Evolutionary conservation across 1,140 invertebrate genomes (phyloP).

Genomic region (Penaeus indicus): DNA sequence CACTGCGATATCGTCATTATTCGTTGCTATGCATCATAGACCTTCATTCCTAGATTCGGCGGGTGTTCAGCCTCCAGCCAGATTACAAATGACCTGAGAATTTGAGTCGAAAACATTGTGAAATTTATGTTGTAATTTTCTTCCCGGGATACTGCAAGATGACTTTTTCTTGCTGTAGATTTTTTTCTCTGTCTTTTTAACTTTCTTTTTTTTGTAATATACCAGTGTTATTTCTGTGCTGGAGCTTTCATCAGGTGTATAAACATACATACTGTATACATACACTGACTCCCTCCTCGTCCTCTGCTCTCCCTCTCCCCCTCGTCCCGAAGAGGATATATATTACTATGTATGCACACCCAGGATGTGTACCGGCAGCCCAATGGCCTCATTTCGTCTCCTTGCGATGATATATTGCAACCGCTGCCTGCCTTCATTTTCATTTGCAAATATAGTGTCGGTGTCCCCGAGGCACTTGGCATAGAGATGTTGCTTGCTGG

Average conservation of each 20-base stretch:
- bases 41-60: too few species aligned
- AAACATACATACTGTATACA: constrained; percentile 5
- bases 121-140: too few species aligned
- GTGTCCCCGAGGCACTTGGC: constrained; percentile 57
- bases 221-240: background rate
- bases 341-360: background rate
- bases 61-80: too few species aligned
- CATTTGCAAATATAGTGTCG: constrained; percentile 51
- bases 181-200: too few species aligned
- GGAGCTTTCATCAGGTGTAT: background rate
- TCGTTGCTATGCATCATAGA: too few species aligned
- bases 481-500: constrained; percentile 58
- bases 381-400: constrained; percentile 54
- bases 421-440: constrained; percentile 48
- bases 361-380: background rate
- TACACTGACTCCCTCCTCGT: background rate
- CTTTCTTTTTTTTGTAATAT: too few species aligned
- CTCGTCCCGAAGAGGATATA: background rate
- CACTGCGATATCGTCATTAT: too few species aligned
- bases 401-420: constrained; percentile 48
- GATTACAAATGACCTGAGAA: too few species aligned
- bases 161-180: too few species aligned
- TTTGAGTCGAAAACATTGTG: too few species aligned
- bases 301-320: background rate
- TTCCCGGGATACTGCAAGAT: too few species aligned